Conservation (phyloP, 2,113 vertebrate genomes). For the Lepus timidus region DNA sequence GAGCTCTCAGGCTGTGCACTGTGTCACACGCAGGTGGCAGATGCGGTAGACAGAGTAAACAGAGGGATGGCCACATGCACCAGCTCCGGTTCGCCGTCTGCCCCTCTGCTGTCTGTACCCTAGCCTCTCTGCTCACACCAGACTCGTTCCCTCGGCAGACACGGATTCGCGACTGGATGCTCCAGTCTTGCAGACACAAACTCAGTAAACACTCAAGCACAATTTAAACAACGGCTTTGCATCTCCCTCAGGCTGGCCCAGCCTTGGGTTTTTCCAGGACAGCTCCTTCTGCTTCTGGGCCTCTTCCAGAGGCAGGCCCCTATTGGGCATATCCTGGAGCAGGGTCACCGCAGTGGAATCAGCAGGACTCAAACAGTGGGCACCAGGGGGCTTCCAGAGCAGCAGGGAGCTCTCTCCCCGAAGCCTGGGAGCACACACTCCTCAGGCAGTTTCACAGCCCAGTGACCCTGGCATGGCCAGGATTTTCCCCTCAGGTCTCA, state of each 20-base stretch:
- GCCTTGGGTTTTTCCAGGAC: background rate
- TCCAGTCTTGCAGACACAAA: background rate
- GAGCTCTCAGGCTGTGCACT: background rate
- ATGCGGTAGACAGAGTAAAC: background rate
- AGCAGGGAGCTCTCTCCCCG: background rate
- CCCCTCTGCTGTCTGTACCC: background rate
- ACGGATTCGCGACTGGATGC: background rate
- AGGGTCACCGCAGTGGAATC: too few relatives aligned
- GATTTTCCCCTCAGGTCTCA: background rate
- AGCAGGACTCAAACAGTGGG: background rate
- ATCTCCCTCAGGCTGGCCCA: background rate
- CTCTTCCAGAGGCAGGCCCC: background rate
- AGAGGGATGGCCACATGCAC: background rate
- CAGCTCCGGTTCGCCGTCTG: background rate
- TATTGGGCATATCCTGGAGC: background rate
- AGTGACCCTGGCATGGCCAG: background rate
- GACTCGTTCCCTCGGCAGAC: background rate
- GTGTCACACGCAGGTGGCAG: background rate
- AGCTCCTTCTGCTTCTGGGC: background rate
- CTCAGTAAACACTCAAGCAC: background rate
- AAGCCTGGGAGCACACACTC: background rate
- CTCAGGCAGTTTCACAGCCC: background rate
- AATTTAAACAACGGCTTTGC: background rate
- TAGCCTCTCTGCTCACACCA: background rate
- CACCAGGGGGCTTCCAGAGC: background rate